Percentiles rank a stretch among this genome's conserved stretches.
These are phyloP conservation scores for Branchinecta lindahli DNA, from an alignment of 1,140 invertebrate species.

Conservation along the genomic window DNA sequence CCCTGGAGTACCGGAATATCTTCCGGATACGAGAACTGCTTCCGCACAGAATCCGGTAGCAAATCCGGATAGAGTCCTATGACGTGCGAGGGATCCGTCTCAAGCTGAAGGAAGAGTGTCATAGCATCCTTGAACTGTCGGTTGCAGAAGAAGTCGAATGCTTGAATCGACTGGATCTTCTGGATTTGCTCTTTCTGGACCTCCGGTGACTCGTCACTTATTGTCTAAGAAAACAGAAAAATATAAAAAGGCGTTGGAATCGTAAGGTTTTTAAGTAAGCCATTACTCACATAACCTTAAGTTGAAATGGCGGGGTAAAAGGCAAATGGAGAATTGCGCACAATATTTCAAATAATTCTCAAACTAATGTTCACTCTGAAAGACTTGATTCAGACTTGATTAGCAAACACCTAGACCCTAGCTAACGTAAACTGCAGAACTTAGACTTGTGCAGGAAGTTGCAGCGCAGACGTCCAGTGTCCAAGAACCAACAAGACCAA, in stretches of 20 bases:
- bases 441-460: too few relatives aligned
- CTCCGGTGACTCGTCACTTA: slow-evolving; percentile 60
- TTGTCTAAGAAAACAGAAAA: slow-evolving; percentile 43
- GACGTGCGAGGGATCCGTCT: slow-evolving; percentile 83
- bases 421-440: too few relatives aligned
- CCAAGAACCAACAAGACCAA: too few relatives aligned
- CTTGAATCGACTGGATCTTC: slow-evolving; percentile 76
- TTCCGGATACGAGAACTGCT: slow-evolving; percentile 39
- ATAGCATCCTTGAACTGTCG: slow-evolving; percentile 77
- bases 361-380: too few relatives aligned
- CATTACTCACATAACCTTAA: not conserved
- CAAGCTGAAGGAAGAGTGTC: slow-evolving; percentile 70
- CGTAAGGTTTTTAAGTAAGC: too few relatives aligned
- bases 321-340: too few relatives aligned
- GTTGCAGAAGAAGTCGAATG: slow-evolving; percentile 74
- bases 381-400: too few relatives aligned
- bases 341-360: too few relatives aligned
- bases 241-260: not conserved
- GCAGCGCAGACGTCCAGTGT: too few relatives aligned
- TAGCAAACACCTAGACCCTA: too few relatives aligned
- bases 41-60: slow-evolving; percentile 47
- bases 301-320: too few relatives aligned
- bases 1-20: slow-evolving; percentile 51
- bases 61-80: slow-evolving; percentile 84
- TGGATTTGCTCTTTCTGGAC: slow-evolving; percentile 64